Base-by-base conservation (phyloP, 2,797 vertebrate species). In the Parotocinclus haroldoi region DNA sequence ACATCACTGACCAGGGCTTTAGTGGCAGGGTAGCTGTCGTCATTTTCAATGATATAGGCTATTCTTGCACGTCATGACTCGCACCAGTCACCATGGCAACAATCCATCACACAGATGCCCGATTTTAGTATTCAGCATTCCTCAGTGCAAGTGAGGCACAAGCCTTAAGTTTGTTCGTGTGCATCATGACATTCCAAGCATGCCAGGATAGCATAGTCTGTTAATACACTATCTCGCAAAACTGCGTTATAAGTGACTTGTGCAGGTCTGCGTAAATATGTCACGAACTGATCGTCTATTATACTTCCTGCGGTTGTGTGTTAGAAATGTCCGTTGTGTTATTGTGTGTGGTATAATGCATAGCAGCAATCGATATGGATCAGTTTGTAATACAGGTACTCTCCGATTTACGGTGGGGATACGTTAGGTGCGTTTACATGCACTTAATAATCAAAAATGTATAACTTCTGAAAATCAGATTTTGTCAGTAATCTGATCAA, bases 21-120 rank as follows among this genome's bases (percentile, higher is more conserved):
- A 63, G 69, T 59, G 48, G 54, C 63, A 37, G 12, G 68, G 48
- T 71, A 65, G 66, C 71, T 58, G 65, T 51, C 42, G 46, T 76
- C 60, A 75, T 58, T 61, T 69, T 58, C 66, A 71, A 57, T 69
- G 54, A 63, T 57, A 46, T 50, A 7, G 68, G 63, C 63, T 45
- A 18, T 62, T 76, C 68, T 60, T 56, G 59, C 59, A 51, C 54
- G 9, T 44, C 16, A 36, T 78, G 72, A 71, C 49, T 76, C 67
- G 71, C 19, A 44, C 48, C 66, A 45, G 58, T 72, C 72, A 50
- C 71, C 62, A 44, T 77, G 63, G 73, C 58, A 81, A 81, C 76
- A 59, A 14, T 16, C 56, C 40, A 14, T 45, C 14, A 16, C 53
- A 13, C 38, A 51, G 16, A 56, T 46, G 14, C 12, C 3, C 48